Evolutionary conservation across 2,113 vertebrate genomes (phyloP).

Genomic region (Hemiscyllium ocellatum): DNA sequence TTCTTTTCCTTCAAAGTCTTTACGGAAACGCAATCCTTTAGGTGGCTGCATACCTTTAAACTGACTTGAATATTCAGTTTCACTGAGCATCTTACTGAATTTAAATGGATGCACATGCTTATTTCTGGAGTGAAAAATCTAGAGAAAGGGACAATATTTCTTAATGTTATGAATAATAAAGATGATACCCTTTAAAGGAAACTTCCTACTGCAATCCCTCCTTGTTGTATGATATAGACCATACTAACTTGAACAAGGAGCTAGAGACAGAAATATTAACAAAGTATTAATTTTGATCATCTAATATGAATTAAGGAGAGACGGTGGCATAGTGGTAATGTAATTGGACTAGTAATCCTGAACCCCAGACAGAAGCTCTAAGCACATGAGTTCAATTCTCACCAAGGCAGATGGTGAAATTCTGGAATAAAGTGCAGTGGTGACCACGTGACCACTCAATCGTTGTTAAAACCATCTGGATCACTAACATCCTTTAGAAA

Average conservation of each 20-base stretch:
- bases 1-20: conserved; percentile 52
- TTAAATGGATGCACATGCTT: conserved; percentile 54
- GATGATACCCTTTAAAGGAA: background rate
- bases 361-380: too few relatives aligned
- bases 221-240: background rate
- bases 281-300: background rate
- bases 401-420: too few relatives aligned
- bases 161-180: background rate
- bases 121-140: conserved; percentile 60
- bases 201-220: background rate
- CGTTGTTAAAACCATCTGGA: too few relatives aligned
- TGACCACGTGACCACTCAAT: too few relatives aligned
- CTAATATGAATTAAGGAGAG: background rate
- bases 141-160: conserved; percentile 11
- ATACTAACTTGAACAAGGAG: background rate
- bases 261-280: background rate
- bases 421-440: too few relatives aligned
- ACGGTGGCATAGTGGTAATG: too few relatives aligned
- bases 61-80: conserved; percentile 62
- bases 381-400: too few relatives aligned
- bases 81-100: conserved; percentile 50
- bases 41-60: conserved; percentile 54
- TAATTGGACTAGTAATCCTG: too few relatives aligned
- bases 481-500: too few relatives aligned
- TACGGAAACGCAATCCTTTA: conserved; percentile 52